A percentile compares a stretch with the other conserved stretches of the same genome.
Evolutionary conservation across 2,113 vertebrate genomes (phyloP).

Genomic region (Atlantisia rogersi): DNA sequence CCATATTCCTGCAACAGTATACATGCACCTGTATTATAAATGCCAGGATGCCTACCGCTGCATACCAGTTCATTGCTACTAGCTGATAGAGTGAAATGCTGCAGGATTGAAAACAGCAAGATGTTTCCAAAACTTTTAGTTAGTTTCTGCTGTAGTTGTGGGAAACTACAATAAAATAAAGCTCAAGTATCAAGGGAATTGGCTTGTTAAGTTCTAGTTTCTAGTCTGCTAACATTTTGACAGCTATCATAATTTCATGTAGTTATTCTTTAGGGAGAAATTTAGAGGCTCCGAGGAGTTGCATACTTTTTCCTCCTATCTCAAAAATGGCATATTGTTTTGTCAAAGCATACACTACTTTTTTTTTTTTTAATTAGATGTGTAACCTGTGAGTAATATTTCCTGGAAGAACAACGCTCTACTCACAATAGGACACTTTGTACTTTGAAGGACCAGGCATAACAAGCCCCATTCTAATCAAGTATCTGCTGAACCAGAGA

Average conservation of each 20-base stretch:
- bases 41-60: not conserved
- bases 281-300: not conserved
- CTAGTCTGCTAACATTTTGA: conserved; percentile 5
- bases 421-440: not conserved
- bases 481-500: not conserved
- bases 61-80: not conserved
- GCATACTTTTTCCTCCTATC: not conserved
- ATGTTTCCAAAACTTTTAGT: not conserved
- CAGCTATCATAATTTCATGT: not conserved
- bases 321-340: not conserved
- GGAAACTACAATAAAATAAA: conserved; percentile 11
- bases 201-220: not conserved
- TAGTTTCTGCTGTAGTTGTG: not conserved
- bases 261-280: not conserved
- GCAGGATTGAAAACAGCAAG: not conserved
- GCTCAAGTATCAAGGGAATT: not conserved
- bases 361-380: not conserved
- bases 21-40: not conserved
- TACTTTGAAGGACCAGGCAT: not conserved
- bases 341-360: not conserved
- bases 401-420: not conserved
- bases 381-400: not conserved
- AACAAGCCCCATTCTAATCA: not conserved
- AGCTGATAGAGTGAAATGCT: not conserved
- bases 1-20: not conserved